Evolutionary conservation across 2,888 invertebrate species (phyloP).

Genomic region (Drosophila affinis): DNA sequence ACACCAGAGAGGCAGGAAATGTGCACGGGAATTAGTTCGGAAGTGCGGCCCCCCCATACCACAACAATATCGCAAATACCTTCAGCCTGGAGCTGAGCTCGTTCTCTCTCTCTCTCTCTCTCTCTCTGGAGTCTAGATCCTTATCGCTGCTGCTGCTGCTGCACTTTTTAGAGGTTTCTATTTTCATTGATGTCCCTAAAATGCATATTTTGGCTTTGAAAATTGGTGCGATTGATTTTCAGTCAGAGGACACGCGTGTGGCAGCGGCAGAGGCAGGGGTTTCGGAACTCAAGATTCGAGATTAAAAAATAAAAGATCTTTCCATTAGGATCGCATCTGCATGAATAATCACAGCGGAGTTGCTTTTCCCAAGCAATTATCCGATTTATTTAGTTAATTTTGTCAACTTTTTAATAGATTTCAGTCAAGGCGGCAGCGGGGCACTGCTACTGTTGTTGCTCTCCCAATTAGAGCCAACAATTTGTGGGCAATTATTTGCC

Average conservation of each 20-base stretch:
- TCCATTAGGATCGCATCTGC: too few species aligned
- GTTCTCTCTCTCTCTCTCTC: too few species aligned
- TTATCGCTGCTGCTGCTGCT: constrained; percentile 28
- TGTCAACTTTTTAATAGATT: too few species aligned
- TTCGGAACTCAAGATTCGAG: too few species aligned
- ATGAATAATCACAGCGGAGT: too few species aligned
- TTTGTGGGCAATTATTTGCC: constrained; percentile 68
- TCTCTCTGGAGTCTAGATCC: constrained; percentile 23
- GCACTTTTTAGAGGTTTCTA: constrained; percentile 23
- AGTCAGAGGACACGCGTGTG: constrained; percentile 25
- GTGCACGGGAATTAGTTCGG: constrained; percentile 58
- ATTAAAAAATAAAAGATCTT: too few species aligned
- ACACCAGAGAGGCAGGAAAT: constrained; percentile 63
- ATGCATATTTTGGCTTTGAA: constrained; percentile 25
- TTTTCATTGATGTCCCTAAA: background rate
- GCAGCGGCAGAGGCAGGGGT: background rate
- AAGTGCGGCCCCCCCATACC: constrained; percentile 45
- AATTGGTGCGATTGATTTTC: constrained; percentile 71
- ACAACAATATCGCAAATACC: too few species aligned
- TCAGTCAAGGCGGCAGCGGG: background rate
- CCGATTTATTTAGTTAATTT: constrained; percentile 2
- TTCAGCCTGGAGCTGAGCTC: background rate
- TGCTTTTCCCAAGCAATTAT: background rate
- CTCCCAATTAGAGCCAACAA: constrained; percentile 57
- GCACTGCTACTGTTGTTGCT: too few species aligned